Conservation (phyloP, 2,113 vertebrate genomes). For the Benitochromis conjunctus region DNA sequence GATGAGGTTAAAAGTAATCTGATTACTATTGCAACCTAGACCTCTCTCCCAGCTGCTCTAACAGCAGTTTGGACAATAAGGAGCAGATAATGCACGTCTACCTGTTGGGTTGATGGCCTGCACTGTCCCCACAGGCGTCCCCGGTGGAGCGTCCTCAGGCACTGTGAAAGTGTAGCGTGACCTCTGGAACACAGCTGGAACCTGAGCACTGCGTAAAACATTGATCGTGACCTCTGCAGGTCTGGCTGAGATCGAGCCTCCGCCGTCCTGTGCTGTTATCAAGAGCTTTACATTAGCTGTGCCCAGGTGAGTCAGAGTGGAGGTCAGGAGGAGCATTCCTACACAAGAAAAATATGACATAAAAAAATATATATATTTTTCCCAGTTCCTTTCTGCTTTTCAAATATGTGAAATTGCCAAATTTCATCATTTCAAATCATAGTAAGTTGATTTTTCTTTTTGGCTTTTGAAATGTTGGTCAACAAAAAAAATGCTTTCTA, state of each 20-base stretch:
- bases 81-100: constrained; percentile 53
- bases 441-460: no score
- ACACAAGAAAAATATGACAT: neutral
- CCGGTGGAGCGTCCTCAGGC: constrained; percentile 76
- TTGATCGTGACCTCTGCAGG: constrained; percentile 82
- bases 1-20: neutral
- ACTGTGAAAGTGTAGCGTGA: constrained; percentile 80
- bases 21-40: neutral
- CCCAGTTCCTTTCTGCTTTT: neutral
- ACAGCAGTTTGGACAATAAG: neutral
- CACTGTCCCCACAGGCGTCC: constrained; percentile 78
- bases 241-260: constrained; percentile 67
- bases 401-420: neutral
- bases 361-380: rapidly evolving
- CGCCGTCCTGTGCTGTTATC: constrained; percentile 80
- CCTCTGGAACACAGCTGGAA: constrained; percentile 82
- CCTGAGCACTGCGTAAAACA: constrained; percentile 71
- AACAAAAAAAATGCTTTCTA: no score
- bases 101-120: constrained; percentile 75
- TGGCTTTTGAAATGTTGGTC: no score
- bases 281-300: constrained; percentile 67
- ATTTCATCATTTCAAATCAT: neutral
- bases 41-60: neutral
- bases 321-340: constrained; percentile 84
- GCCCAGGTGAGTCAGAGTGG: constrained; percentile 75